Evolutionary conservation across 2,797 vertebrate genomes (phyloP).

Genomic region (Bradypodion pumilum): DNA sequence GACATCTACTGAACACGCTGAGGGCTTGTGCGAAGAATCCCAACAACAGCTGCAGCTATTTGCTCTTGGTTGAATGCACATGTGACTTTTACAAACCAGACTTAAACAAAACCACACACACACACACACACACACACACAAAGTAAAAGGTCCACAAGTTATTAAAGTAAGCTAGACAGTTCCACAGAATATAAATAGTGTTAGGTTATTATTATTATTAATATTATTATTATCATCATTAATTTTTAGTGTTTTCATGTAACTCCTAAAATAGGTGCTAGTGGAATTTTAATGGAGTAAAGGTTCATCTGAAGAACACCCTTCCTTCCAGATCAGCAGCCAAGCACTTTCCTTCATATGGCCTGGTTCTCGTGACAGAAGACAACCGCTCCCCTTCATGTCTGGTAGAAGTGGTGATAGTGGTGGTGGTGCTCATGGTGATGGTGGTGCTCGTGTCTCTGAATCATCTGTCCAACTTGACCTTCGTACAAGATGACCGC

Average conservation of each 20-base stretch:
- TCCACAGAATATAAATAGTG: slow-evolving; percentile 78
- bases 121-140: too few relatives aligned
- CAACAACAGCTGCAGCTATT: slow-evolving; percentile 50
- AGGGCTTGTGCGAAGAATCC: not conserved
- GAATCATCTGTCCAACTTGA: slow-evolving; percentile 89
- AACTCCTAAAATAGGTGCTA: slow-evolving; percentile 76
- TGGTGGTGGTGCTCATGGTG: slow-evolving; percentile 99
- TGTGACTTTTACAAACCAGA: slow-evolving; percentile 60
- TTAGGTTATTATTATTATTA: slow-evolving; percentile 52
- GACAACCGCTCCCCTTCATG: slow-evolving; percentile 75
- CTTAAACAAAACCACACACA: not conserved
- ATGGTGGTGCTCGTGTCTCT: slow-evolving; percentile 97
- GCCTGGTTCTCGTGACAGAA: slow-evolving; percentile 47
- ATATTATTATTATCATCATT: not conserved
- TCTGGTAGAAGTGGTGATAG: slow-evolving; percentile 98
- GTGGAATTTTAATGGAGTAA: slow-evolving; percentile 76
- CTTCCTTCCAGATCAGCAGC: slow-evolving; percentile 57
- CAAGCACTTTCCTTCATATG: slow-evolving; percentile 65
- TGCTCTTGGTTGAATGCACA: slow-evolving; percentile 10
- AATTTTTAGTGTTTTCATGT: slow-evolving; percentile 68
- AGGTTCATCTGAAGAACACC: slow-evolving; percentile 71
- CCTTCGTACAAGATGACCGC: slow-evolving; percentile 90
- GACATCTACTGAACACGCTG: not conserved
- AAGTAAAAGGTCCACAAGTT: slow-evolving; percentile 61
- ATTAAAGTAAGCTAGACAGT: slow-evolving; percentile 67